Conservation (phyloP, 2,113 vertebrate species). For the Calyptommatus sinebrachiatus region DNA sequence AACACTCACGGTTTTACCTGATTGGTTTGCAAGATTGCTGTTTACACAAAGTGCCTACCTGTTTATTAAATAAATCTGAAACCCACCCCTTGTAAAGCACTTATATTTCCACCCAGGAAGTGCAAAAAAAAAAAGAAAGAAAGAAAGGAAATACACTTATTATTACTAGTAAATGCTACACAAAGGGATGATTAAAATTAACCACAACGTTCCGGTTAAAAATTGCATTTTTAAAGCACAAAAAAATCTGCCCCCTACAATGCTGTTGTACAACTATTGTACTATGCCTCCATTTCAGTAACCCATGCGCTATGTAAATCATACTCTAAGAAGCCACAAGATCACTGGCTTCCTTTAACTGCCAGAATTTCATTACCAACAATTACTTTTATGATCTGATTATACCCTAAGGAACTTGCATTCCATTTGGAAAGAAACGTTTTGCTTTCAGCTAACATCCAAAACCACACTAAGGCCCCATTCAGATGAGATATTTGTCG, state of each 20-base stretch:
- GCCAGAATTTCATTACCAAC: too few relatives aligned
- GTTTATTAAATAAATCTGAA: slow-evolving; percentile 27
- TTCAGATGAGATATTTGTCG: too few relatives aligned
- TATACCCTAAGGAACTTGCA: too few relatives aligned
- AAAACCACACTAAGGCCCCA: too few relatives aligned
- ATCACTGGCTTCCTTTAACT: too few relatives aligned
- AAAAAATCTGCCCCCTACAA: background rate
- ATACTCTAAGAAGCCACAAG: too few relatives aligned
- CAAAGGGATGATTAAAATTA: slow-evolving; percentile 25
- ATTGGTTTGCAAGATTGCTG: slow-evolving; percentile 33
- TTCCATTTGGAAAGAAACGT: too few relatives aligned
- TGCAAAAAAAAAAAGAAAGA: slow-evolving; percentile 20
- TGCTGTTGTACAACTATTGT: background rate
- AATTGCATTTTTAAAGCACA: slow-evolving; percentile 8
- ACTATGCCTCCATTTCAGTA: too few relatives aligned
- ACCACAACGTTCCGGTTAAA: slow-evolving; percentile 9
- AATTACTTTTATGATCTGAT: too few relatives aligned
- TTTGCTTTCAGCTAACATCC: too few relatives aligned
- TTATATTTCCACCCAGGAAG: slow-evolving; percentile 34
- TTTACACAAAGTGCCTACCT: slow-evolving; percentile 25
- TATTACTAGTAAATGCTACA: slow-evolving; percentile 35
- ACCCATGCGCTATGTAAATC: too few relatives aligned
- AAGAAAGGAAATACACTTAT: background rate
- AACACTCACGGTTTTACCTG: slow-evolving; percentile 32
- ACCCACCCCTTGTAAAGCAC: slow-evolving; percentile 32